These are phyloP conservation scores for Turdus rufiventris DNA, from an alignment of 2,113 vertebrate species.

Conservation along the genomic window DNA sequence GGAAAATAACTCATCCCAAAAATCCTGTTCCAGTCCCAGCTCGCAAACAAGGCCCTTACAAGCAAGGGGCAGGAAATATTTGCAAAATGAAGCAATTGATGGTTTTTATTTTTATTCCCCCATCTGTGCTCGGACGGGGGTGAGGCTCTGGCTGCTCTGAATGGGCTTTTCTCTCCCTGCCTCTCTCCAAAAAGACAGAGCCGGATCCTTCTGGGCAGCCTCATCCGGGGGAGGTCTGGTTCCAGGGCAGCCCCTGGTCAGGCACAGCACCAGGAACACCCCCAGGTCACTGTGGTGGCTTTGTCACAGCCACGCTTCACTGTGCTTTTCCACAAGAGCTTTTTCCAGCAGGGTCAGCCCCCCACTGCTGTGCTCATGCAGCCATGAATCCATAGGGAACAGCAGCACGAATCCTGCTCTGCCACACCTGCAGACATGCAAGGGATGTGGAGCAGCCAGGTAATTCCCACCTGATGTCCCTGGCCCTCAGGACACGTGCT, in stretches of 20 bases:
- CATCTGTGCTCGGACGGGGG: background rate
- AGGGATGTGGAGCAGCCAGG: fast-evolving
- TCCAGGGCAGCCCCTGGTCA: background rate
- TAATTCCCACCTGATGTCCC: fast-evolving
- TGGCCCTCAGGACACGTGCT: background rate
- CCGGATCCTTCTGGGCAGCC: slow-evolving; percentile 1
- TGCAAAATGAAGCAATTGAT: slow-evolving; percentile 20
- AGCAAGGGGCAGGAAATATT: background rate
- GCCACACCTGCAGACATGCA: background rate
- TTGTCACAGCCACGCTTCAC: background rate
- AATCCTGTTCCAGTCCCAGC: background rate
- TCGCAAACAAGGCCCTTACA: background rate
- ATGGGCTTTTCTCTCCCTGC: slow-evolving; percentile 33
- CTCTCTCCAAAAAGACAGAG: background rate
- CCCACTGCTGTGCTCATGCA: fast-evolving
- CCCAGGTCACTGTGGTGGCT: background rate
- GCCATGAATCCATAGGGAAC: fast-evolving
- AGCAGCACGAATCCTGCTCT: fast-evolving
- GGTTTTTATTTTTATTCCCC: background rate
- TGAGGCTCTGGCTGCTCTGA: background rate
- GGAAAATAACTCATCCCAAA: background rate
- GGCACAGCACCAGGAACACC: background rate
- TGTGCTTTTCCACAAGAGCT: background rate
- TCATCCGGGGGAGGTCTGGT: background rate
- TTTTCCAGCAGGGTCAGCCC: background rate